Evolutionary conservation across 2,113 vertebrate genomes (phyloP), one percentile per base, ranked within the genome.

Genomic region (Siniperca chuatsi): DNA sequence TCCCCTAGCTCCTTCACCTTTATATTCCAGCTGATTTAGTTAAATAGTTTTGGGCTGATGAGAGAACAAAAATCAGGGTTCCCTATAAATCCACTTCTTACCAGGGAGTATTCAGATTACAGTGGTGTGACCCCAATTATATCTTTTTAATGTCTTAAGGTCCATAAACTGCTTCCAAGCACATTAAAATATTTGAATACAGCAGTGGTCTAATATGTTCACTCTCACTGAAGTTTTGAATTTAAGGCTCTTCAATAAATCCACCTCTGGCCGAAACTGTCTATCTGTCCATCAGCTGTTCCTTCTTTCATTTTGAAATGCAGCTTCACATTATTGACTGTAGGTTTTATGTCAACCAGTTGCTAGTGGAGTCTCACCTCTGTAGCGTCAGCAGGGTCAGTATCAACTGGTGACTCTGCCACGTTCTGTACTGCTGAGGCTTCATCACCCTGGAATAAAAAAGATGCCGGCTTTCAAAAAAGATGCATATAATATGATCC

Each of bases 361-460:
- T 46, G 29, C 21, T 2, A 7, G 4, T 16, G 25, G 52, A 6
- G 54, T 79, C 84, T 85, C 25, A 95, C 93, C 92, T 94, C 91
- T 71, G 85, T 85, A 20, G 33, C 70, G 21, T 91, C 90, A 61
- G 85, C 81, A 42, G 64, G 82, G 61, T 94, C 90, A 0, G 87
- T 73, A 15, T 92, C 91, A 16, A 83, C 75, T 15, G 90, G 92
- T 70, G 93, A 92, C 81, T 94, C 93, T 62, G 74, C 90, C 70
- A 82, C 6, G 25, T 82, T 78, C 70, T 87, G 82, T 62, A 1
- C 80, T 0, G 82, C 82, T 35, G 83, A 52, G 4, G 79, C 60
- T 3, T 94, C 92, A 0, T 94, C 92, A 10, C 68, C 6, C 94
- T 95, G 81, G 21, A 74, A n/a, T n/a, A n/a, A n/a, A n/a, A n/a